These are phyloP conservation scores for Falco biarmicus DNA, from an alignment of 2,797 vertebrate species.

Conservation along the genomic window DNA sequence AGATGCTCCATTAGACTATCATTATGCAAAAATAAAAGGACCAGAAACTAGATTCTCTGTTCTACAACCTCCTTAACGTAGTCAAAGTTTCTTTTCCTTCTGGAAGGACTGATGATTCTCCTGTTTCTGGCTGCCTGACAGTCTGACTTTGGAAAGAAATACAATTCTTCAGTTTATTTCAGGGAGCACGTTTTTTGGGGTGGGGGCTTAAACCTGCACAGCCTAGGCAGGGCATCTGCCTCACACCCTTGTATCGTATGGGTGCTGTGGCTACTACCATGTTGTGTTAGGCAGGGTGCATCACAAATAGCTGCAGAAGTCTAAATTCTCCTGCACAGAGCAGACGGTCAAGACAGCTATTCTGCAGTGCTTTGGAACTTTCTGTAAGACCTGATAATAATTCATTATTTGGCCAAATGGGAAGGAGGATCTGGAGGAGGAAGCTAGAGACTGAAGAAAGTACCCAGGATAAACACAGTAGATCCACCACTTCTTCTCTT, in stretches of 20 bases:
- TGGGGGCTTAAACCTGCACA: fast-evolving
- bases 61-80: neutral
- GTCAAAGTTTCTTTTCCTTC: neutral
- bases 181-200: neutral
- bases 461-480: neutral
- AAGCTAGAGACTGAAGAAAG: neutral
- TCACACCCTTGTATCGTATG: neutral
- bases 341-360: neutral
- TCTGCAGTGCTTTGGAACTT: neutral
- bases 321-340: neutral
- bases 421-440: neutral
- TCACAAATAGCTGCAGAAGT: neutral
- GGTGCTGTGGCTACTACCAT: neutral
- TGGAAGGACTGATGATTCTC: neutral
- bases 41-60: neutral
- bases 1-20: too few species aligned
- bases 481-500: neutral
- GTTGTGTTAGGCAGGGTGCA: too few species aligned
- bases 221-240: neutral
- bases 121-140: neutral
- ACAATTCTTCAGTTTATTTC: neutral
- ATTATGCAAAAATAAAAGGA: neutral
- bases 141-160: neutral
- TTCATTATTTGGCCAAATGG: neutral
- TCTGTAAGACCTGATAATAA: neutral